Evolutionary conservation across 2,113 vertebrate species (phyloP).

Genomic region (Felis catus): F.catus_Fca126_mat1.0 CM031425.1:54956001-54956500

Average conservation of each 20-base stretch:
- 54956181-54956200: neutral
- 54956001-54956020: neutral
- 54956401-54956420: neutral
- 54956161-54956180: neutral
- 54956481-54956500: neutral
- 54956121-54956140: neutral
- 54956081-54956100: neutral
- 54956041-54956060: neutral
- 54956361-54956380: neutral
- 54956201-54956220: neutral
- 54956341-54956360: neutral
- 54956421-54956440: neutral
- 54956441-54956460: neutral
- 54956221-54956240: neutral
- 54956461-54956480: neutral
- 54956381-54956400: neutral
- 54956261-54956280: neutral
- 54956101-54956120: neutral
- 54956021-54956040: neutral
- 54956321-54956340: neutral
- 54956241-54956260: neutral
- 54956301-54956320: neutral
- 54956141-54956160: neutral
- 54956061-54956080: too few species aligned
- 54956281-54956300: neutral